Percentiles rank a stretch among this genome's conserved stretches.
These are phyloP conservation scores for Eilema griseolum DNA, from an alignment of 2,888 invertebrate genomes.

Conservation along the genomic window DNA sequence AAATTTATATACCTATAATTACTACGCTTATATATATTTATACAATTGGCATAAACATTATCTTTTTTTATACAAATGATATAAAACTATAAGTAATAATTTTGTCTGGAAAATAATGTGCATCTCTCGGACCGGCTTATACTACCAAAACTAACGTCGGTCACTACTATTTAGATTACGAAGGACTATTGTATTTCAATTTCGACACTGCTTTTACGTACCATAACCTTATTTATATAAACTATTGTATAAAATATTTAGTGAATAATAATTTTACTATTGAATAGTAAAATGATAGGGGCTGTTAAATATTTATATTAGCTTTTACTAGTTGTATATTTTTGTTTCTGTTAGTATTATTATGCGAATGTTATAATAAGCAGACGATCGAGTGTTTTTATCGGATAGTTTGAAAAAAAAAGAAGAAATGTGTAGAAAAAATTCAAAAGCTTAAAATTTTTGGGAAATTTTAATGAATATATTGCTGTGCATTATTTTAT, in stretches of 20 bases:
- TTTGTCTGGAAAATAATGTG: slow-evolving; percentile 35
- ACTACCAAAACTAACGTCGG: slow-evolving; percentile 44
- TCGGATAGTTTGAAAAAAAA: slow-evolving; percentile 34
- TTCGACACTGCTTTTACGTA: slow-evolving; percentile 80
- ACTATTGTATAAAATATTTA: slow-evolving; percentile 71
- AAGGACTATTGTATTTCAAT: slow-evolving; percentile 63
- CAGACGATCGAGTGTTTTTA: slow-evolving; percentile 48
- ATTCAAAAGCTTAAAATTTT: slow-evolving; percentile 10
- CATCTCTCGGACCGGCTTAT: slow-evolving; percentile 29
- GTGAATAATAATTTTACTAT: slow-evolving; percentile 78
- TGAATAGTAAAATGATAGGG: slow-evolving; percentile 82
- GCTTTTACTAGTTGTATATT: slow-evolving; percentile 79
- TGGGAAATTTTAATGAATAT: slow-evolving; percentile 45
- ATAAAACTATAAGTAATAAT: neutral
- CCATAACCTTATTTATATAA: slow-evolving; percentile 72
- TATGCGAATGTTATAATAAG: slow-evolving; percentile 56
- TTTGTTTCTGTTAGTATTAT: slow-evolving; percentile 69
- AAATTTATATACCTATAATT: neutral
- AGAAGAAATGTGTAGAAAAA: slow-evolving; percentile 27
- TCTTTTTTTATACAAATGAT: neutral
- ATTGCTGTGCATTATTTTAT: slow-evolving; percentile 57
- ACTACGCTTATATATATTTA: neutral
- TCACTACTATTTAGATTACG: slow-evolving; percentile 41
- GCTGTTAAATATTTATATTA: slow-evolving; percentile 84
- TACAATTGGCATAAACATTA: neutral